Evolutionary conservation across 2,888 invertebrate genomes (phyloP).

Genomic region (Melanchra persicariae): DNA sequence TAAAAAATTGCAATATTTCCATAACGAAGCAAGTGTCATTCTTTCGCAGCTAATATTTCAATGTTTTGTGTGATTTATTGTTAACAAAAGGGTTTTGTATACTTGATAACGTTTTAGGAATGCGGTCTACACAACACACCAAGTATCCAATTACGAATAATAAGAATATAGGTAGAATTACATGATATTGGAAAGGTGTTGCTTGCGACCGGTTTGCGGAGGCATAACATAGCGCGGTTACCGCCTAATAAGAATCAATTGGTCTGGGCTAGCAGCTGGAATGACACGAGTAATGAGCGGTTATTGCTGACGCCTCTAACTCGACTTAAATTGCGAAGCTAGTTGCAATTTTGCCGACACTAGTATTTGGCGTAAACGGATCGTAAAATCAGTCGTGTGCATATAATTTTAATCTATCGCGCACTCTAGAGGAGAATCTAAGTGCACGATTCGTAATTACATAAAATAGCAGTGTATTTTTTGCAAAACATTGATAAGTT

Average conservation of each 20-base stretch:
- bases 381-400: conserved; percentile 5
- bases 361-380: conserved; percentile 15
- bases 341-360: conserved; percentile 25
- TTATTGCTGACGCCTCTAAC: conserved; percentile 59
- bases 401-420: conserved; percentile 6
- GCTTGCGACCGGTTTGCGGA: conserved; percentile 73
- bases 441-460: conserved; percentile 6
- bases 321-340: conserved; percentile 34
- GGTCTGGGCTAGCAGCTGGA: conserved; percentile 58
- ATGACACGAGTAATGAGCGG: conserved; percentile 59
- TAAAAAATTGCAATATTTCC: conserved; percentile 39
- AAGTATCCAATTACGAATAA: background rate
- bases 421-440: background rate
- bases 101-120: background rate
- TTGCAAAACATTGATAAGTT: background rate
- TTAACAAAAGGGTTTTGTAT: conserved; percentile 23
- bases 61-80: conserved; percentile 47
- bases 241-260: conserved; percentile 73
- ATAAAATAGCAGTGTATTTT: conserved; percentile 2
- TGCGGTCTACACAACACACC: background rate
- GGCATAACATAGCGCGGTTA: conserved; percentile 60
- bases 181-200: conserved; percentile 53
- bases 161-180: conserved; percentile 21
- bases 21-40: conserved; percentile 44
- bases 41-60: conserved; percentile 33